These are phyloP conservation scores for Crossocerus cetratus DNA, from an alignment of 2,888 invertebrate genomes.

Conservation along the genomic window DNA sequence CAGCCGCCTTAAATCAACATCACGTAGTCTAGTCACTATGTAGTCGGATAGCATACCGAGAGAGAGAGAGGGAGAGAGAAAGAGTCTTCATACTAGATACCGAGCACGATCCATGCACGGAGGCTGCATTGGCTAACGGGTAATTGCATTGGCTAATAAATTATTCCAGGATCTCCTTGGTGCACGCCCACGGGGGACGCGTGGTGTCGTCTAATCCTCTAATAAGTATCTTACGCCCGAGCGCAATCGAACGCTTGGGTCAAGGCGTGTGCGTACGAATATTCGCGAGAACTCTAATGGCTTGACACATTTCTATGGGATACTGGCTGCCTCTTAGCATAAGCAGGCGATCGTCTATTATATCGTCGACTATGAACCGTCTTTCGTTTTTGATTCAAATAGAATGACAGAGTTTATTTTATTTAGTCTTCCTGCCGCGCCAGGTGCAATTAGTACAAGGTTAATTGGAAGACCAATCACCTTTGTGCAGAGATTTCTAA, in stretches of 20 bases:
- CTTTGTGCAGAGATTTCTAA: too few relatives aligned
- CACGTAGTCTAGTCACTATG: constrained; percentile 22
- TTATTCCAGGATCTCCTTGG: constrained; percentile 69
- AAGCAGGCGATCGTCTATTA: background rate
- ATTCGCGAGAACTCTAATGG: background rate
- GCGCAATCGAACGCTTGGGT: constrained; percentile 43
- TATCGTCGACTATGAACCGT: background rate
- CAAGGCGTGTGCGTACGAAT: constrained; percentile 38
- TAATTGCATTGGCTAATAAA: constrained; percentile 72
- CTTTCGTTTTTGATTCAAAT: too few relatives aligned
- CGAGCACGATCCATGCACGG: constrained; percentile 21
- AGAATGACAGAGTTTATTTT: background rate
- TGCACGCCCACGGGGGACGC: constrained; percentile 66
- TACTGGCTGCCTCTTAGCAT: too few relatives aligned
- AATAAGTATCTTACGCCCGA: constrained; percentile 44
- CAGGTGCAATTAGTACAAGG: background rate
- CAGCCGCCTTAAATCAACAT: constrained; percentile 52
- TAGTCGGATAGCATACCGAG: constrained; percentile 14
- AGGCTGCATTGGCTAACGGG: constrained; percentile 66
- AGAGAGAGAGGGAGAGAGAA: constrained; percentile 7
- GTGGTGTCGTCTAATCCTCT: constrained; percentile 66
- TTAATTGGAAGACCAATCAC: background rate
- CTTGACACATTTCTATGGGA: background rate
- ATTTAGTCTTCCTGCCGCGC: constrained; percentile 8
- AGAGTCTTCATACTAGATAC: too few relatives aligned